Conservation (phyloP, 2,888 invertebrate species). For the Ochlodes sylvanus region DNA sequence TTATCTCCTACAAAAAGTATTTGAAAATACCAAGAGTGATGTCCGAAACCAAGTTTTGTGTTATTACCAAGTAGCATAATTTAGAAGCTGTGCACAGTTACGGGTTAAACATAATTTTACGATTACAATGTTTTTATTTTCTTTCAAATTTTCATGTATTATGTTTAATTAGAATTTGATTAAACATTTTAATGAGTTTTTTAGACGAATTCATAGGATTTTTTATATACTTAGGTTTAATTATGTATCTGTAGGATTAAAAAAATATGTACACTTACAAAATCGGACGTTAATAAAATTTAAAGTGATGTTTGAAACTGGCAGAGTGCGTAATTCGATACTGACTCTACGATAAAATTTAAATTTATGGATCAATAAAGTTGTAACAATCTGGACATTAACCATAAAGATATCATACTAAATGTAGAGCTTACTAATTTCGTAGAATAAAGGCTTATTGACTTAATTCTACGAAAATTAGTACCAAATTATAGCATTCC, state of each 20-base stretch:
- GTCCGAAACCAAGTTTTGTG: background rate
- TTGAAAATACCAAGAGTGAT: background rate
- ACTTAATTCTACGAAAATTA: too few relatives aligned
- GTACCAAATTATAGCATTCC: too few relatives aligned
- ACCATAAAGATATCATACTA: background rate
- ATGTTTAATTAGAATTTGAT: too few relatives aligned
- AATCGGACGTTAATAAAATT: background rate
- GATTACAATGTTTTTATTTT: background rate
- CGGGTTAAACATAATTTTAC: background rate
- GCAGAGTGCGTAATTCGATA: conserved; percentile 6
- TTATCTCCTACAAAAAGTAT: conserved; percentile 4
- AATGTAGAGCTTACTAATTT: background rate
- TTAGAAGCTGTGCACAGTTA: background rate
- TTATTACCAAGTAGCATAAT: too few relatives aligned
- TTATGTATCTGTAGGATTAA: too few relatives aligned
- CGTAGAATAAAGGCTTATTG: background rate
- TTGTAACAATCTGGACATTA: background rate
- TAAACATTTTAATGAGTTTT: too few relatives aligned
- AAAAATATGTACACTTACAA: background rate
- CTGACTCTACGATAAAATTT: background rate
- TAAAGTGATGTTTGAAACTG: background rate
- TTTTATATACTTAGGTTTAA: too few relatives aligned
- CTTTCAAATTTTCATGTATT: too few relatives aligned
- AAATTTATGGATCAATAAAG: conserved; percentile 5
- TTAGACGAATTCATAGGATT: too few relatives aligned